Percentiles rank a stretch among this genome's conserved stretches.
Conservation (phyloP, 2,888 invertebrate genomes). For the Patella caerulea region DNA sequence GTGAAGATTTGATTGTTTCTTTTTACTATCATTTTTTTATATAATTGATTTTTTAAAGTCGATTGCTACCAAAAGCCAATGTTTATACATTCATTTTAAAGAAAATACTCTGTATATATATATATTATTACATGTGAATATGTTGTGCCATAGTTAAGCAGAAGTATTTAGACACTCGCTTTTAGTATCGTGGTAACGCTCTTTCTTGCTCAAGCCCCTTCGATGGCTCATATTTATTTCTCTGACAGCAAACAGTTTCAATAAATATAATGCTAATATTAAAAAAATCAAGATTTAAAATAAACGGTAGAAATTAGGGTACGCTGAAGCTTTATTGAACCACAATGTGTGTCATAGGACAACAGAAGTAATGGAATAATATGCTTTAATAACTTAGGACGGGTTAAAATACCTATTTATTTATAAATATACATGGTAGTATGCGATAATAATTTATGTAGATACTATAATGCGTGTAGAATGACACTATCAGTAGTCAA, state of each 20-base stretch:
- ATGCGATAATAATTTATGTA: too few relatives aligned
- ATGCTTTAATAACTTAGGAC: too few relatives aligned
- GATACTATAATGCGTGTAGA: too few relatives aligned
- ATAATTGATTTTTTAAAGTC: constrained; percentile 4
- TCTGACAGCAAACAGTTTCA: background rate
- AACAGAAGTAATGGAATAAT: too few relatives aligned
- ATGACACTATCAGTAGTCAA: too few relatives aligned
- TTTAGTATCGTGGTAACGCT: background rate
- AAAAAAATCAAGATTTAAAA: too few relatives aligned
- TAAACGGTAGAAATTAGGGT: too few relatives aligned
- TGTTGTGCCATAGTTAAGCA: constrained; percentile 8
- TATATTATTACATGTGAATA: constrained; percentile 12
- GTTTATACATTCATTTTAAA: constrained; percentile 12
- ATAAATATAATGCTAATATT: too few relatives aligned
- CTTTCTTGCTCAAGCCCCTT: constrained; percentile 10
- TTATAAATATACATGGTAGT: too few relatives aligned
- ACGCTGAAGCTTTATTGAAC: too few relatives aligned
- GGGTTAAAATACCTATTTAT: too few relatives aligned
- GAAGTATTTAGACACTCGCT: constrained; percentile 3
- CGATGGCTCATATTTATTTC: background rate
- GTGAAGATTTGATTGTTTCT: background rate
- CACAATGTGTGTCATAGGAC: too few relatives aligned
- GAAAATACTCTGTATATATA: constrained; percentile 10
- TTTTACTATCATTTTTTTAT: background rate
- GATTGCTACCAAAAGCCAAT: constrained; percentile 7